A percentile compares a stretch with the other conserved stretches of the same genome.
Conservation (phyloP, 2,113 vertebrate species). For the Amazona guildingii region DNA sequence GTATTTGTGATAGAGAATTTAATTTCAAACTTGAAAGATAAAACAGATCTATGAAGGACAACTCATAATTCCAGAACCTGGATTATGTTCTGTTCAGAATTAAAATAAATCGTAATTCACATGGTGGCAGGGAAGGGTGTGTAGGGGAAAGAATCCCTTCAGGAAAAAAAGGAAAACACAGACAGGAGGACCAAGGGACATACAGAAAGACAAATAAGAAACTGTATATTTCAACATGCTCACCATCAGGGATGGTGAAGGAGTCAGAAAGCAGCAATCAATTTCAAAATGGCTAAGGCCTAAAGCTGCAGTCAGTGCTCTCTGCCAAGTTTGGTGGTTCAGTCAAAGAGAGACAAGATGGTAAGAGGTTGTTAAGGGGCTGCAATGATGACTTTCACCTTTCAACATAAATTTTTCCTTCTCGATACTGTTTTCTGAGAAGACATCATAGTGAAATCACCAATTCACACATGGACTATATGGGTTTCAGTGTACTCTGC, state of each 20-base stretch:
- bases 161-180: background rate
- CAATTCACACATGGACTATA: background rate
- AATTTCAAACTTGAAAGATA: background rate
- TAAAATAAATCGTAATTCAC: background rate
- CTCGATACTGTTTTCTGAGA: background rate
- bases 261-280: background rate
- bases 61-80: background rate
- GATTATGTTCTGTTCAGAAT: background rate
- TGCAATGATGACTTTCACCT: background rate
- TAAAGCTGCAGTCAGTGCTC: background rate
- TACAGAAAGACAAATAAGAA: background rate
- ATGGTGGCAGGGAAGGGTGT: background rate
- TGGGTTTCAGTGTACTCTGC: background rate
- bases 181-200: background rate
- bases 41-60: background rate
- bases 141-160: background rate
- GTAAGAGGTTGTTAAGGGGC: background rate
- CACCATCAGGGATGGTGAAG: background rate
- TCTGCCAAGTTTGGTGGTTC: background rate
- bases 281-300: background rate
- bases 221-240: background rate
- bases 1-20: background rate
- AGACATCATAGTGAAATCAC: background rate
- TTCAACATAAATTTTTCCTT: background rate
- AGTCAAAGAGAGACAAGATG: rapidly evolving